Evolutionary conservation across 2,113 vertebrate genomes (phyloP).

Genomic region (Chrysemys picta): DNA sequence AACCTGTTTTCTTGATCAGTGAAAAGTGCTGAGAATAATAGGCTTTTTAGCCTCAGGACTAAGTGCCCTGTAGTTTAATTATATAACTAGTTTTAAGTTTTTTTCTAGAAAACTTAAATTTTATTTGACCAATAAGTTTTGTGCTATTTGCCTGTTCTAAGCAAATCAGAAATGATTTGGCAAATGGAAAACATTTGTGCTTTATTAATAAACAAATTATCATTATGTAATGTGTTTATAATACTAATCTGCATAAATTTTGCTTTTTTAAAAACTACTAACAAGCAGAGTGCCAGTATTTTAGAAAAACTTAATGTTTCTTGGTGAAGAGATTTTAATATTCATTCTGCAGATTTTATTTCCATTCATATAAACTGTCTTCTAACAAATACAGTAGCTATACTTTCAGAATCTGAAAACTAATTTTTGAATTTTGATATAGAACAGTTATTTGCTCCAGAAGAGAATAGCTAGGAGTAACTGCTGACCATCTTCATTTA

Average conservation of each 20-base stretch:
- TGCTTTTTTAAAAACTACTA: background rate
- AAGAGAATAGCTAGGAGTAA: background rate
- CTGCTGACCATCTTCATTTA: background rate
- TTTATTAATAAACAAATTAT: background rate
- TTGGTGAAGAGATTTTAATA: background rate
- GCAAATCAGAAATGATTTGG: background rate
- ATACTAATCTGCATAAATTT: background rate
- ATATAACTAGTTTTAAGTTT: background rate
- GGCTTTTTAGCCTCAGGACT: background rate
- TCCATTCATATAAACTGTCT: background rate
- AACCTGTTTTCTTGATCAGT: constrained; percentile 56
- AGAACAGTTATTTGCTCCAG: background rate
- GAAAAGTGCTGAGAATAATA: constrained; percentile 23
- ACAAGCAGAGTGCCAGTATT: background rate
- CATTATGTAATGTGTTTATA: background rate
- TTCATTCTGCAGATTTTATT: background rate
- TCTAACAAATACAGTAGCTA: background rate
- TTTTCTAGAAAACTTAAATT: background rate
- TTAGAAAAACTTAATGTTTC: background rate
- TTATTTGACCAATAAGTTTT: background rate
- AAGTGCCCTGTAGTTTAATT: background rate
- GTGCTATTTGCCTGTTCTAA: background rate
- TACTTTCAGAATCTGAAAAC: background rate
- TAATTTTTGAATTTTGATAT: background rate
- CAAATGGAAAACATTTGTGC: background rate